These are phyloP conservation scores for Brachyhypopomus occidentalis DNA, from an alignment of 2,113 vertebrate genomes.

Conservation along the genomic window DNA sequence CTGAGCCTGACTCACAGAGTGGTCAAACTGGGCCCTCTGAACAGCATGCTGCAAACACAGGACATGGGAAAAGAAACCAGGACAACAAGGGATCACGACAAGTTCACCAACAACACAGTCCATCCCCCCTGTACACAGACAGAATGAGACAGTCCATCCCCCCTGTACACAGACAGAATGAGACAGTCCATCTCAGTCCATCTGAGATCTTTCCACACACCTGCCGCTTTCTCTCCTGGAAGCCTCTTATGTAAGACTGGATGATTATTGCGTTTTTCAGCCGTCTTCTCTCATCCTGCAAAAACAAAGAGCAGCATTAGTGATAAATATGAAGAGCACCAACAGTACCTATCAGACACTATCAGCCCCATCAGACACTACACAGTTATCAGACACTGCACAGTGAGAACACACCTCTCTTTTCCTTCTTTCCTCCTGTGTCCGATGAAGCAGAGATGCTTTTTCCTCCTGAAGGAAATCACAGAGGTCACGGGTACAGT, in stretches of 20 bases:
- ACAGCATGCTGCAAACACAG: conserved; percentile 78
- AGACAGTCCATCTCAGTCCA: no score
- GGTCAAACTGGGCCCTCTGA: conserved; percentile 90
- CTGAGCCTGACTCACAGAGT: conserved; percentile 75
- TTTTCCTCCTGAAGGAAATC: conserved; percentile 86
- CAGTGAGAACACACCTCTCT: conserved; percentile 82
- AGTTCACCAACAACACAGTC: background rate
- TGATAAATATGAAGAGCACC: background rate
- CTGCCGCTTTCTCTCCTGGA: conserved; percentile 91
- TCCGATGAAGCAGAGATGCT: conserved; percentile 93
- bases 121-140: no score
- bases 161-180: no score
- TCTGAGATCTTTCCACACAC: conserved; percentile 67
- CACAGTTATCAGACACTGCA: no score
- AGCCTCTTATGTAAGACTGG: conserved; percentile 94
- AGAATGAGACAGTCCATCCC: no score
- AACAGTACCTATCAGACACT: background rate
- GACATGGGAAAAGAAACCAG: background rate
- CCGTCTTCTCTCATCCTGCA: conserved; percentile 90
- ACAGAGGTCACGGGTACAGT: no score
- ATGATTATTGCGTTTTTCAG: conserved; percentile 96
- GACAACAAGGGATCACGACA: background rate
- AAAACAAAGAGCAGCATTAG: background rate
- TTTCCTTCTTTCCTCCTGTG: conserved; percentile 96
- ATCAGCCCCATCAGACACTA: background rate